Base-by-base conservation (phyloP, 2,113 vertebrate species). In the Lepus americanus region DNA sequence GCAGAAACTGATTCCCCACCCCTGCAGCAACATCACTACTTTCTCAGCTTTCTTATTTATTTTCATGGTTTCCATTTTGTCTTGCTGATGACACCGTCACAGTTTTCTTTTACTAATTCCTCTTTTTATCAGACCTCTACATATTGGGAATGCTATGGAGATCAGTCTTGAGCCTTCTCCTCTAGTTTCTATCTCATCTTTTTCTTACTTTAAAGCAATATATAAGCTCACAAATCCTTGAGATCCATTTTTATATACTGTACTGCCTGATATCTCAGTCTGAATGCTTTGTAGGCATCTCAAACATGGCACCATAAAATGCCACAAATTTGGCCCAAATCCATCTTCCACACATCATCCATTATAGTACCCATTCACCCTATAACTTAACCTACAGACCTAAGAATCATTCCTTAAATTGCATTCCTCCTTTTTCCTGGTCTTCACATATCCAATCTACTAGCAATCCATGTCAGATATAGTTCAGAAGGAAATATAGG, bases 361-460 rank as follows among this genome's bases (percentile, higher is more conserved):
- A 70, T 61, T 29, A 4, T 7, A 87, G 31, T 8, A 53, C 10
- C 9, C 14, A 81, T 31, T 67, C 25, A 69, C 6, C 59, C 11
- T 77, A 17, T 64, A 55, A 67, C n/a, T 91, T 36, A 83, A 87
- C 70, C 61, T 94, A 64, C 82, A 94, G 66, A 85, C 29, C 13
- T 63, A 81, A 29, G 44, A 79, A 69, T 74, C 77, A 80, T 84
- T 72, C 22, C 33, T 63, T 44, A 93, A 83, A 76, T 39, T 55
- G 39, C 17, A 67, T 61, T 64, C 25, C 2, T 92, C 66, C 63
- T 74, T 63, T 76, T 76, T 76, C 23, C 31, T 79, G 20, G 70
- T 11, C 9, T 64, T 76, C 39, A 59, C 9, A 53, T 3, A 93
- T 59, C 64, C 59, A 81, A 70, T 70, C 76, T 79, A 63, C 31